Percentiles rank a stretch among this genome's conserved stretches.
These are phyloP conservation scores for Gymnopithys bicolor DNA, from an alignment of 2,797 vertebrate species.

Conservation along the genomic window DNA sequence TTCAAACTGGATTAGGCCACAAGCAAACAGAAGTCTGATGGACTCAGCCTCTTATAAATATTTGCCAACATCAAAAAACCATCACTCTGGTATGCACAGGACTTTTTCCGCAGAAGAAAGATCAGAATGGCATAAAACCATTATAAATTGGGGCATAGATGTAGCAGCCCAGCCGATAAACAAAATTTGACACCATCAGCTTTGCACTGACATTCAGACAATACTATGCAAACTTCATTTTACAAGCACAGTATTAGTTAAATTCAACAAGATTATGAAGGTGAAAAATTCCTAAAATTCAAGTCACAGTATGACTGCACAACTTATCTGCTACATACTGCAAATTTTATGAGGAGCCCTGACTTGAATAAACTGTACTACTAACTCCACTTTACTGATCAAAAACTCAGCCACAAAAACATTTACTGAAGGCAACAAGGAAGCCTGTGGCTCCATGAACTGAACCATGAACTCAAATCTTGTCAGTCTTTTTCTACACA, in stretches of 20 bases:
- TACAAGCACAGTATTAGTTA: background rate
- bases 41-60: constrained; percentile 4
- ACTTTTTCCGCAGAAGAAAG: constrained; percentile 2
- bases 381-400: background rate
- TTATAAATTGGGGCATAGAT: background rate
- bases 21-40: constrained; percentile 15
- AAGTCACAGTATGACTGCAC: background rate
- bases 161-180: background rate
- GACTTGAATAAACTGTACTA: background rate
- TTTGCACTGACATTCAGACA: background rate
- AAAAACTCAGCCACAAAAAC: background rate
- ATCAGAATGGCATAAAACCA: background rate
- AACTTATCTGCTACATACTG: background rate
- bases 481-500: background rate
- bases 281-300: background rate
- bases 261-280: background rate
- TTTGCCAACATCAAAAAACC: constrained; percentile 22
- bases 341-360: background rate
- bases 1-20: constrained; percentile 25
- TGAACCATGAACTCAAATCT: background rate
- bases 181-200: background rate
- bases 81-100: constrained; percentile 1
- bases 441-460: background rate
- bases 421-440: background rate
- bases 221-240: background rate